Conservation (phyloP, 2,888 invertebrate species). For the Oasisia sp. region DNA sequence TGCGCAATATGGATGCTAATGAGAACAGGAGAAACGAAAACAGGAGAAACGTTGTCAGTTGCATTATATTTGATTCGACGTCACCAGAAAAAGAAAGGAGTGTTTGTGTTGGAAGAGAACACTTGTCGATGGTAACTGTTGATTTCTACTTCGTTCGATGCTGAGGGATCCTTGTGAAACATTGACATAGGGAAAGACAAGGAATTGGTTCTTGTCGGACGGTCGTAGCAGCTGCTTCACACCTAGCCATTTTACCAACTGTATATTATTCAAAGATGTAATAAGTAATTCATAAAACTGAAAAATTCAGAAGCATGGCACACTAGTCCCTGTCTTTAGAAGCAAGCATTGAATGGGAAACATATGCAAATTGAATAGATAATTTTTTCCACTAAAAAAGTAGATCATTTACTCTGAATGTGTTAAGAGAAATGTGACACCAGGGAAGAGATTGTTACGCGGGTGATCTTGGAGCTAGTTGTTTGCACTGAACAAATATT, state of each 20-base stretch:
- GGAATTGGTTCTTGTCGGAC: neutral
- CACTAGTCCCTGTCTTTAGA: neutral
- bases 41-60: neutral
- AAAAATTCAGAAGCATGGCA: neutral
- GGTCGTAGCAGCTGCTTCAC: neutral
- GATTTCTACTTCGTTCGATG: neutral
- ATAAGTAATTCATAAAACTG: neutral
- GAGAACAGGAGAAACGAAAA: neutral
- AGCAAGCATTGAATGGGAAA: slow-evolving; percentile 1
- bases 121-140: neutral
- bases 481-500: neutral
- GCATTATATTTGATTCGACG: neutral
- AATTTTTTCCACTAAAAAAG: neutral
- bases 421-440: neutral
- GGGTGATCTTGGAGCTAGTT: neutral
- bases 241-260: neutral
- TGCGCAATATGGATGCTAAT: neutral
- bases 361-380: neutral
- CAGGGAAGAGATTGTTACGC: neutral
- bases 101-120: neutral
- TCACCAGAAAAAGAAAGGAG: neutral
- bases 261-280: no score
- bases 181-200: neutral
- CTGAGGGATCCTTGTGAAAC: neutral
- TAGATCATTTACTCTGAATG: neutral